phyloP scores from a whole-genome alignment of 1,140 invertebrate species.

The Aphis craccivora region DNA sequence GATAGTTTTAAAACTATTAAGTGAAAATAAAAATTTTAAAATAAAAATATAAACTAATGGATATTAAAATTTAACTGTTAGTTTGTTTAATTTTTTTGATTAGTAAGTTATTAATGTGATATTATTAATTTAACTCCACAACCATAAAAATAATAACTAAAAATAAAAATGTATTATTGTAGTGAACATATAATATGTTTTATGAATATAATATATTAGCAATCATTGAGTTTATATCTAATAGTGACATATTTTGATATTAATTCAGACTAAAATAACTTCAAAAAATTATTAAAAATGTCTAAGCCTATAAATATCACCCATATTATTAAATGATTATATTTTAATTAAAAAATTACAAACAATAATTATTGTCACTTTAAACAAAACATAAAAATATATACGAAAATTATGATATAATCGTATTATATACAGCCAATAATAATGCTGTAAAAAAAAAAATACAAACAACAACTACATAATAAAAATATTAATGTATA shows the following conservation, averaged over 20 bases:
- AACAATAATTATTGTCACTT: conserved; percentile 46
- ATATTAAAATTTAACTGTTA: neutral
- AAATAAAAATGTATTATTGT: neutral
- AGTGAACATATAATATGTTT: neutral
- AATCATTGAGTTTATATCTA: conserved; percentile 9
- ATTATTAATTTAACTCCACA: conserved; percentile 27
- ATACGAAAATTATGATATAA: neutral
- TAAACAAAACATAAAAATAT: conserved; percentile 23
- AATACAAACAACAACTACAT: neutral
- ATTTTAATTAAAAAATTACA: conserved; percentile 31
- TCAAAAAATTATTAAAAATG: conserved; percentile 10
- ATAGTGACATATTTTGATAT: conserved; percentile 53
- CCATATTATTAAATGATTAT: conserved; percentile 18
- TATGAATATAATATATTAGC: neutral
- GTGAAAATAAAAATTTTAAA: neutral
- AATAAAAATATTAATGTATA: conserved; percentile 32
- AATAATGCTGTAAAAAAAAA: neutral
- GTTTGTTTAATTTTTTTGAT: neutral
- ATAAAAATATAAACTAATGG: neutral
- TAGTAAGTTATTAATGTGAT: conserved; percentile 29
- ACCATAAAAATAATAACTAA: neutral
- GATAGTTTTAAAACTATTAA: conserved; percentile 3
- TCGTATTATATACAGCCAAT: conserved; percentile 11
- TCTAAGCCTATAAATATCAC: conserved; percentile 31
- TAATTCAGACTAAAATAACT: conserved; percentile 34